Base-by-base conservation (phyloP, 92 coral and sea anemone genomes). In the Bergia sp. region DNA sequence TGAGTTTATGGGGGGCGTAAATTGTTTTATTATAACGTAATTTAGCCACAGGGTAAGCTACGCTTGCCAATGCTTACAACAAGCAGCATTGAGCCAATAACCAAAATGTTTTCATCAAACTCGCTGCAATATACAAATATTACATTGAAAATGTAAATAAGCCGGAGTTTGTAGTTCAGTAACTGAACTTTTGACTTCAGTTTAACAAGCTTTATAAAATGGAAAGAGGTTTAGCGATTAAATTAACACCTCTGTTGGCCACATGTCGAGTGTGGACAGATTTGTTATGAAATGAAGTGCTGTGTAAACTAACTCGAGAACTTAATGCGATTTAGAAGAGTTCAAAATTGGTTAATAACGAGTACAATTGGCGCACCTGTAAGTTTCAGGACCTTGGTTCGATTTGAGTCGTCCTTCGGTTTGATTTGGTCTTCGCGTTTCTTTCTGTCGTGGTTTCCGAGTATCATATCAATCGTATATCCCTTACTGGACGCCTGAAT, bases 381-480 rank as follows among this genome's bases (percentile, higher is more conserved):
- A 45, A 72, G 55, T 3, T 84, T 84, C n/a, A 44, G 16, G 45
- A 65, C 87, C 6, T 67, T 71, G 13, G 77, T 37, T 47, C 79
- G 87, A 38, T 84, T 84, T 1, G 75, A 58, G 43, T 71, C 78
- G 36, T 69, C 57, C 77, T 72, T 84, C 79, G 53, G 23, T 65
- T 83, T 77, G 38, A 16, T 2, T 67, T 67, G 77, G 1, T 92
- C 94, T 13, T 87, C 90, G 61, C 75, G 81, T 38, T 80, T 86
- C 69, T 75, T 90, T 85, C 91, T 85, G 7, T 93, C 96, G 82
- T 91, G 92, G 76, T 82, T 95, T 38, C 97, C 99, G 2, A 97
- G 95, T 78, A 97, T 97, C 94, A 94, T 97, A 39, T 97, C 99
- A 57, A 97, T 97, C 47, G 97, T 95, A 69, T 95, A 97, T 42